phyloP scores from a whole-genome alignment of 2,113 vertebrate genomes.

The Oncorhynchus clarkii region DNA sequence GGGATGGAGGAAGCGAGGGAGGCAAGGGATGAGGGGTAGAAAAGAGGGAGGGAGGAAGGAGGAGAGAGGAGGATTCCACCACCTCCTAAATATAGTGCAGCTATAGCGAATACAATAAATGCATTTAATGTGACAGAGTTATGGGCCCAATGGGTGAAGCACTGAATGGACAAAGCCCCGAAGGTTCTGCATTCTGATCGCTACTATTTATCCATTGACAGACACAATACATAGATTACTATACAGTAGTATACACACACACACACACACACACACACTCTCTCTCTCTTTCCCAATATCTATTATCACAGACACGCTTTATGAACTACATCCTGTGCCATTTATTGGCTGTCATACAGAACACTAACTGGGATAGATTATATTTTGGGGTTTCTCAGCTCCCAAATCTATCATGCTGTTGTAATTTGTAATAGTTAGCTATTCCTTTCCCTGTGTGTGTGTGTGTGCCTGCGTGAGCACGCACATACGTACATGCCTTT shows the following conservation, averaged over 20 bases:
- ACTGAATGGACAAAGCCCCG: background rate
- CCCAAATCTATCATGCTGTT: too few species aligned
- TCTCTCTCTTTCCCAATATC: slow-evolving; percentile 3
- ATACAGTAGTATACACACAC: background rate
- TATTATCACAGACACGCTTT: slow-evolving; percentile 22
- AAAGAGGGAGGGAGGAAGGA: background rate
- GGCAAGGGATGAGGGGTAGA: background rate
- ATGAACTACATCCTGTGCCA: slow-evolving; percentile 23
- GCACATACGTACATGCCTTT: background rate
- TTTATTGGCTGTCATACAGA: background rate
- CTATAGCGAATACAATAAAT: slow-evolving; percentile 22
- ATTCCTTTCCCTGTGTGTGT: background rate
- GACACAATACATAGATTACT: slow-evolving; percentile 6
- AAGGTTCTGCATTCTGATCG: slow-evolving; percentile 28
- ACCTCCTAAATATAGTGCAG: slow-evolving; percentile 20
- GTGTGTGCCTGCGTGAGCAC: background rate
- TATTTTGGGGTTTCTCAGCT: slow-evolving; percentile 27
- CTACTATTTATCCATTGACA: slow-evolving; percentile 26
- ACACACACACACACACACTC: slow-evolving; percentile 2
- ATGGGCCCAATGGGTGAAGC: slow-evolving; percentile 2
- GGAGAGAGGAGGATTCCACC: slow-evolving; percentile 19
- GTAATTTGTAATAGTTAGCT: background rate
- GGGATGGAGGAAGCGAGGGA: background rate
- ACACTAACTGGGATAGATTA: slow-evolving; percentile 55
- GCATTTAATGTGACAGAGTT: slow-evolving; percentile 37